phyloP scores from a whole-genome alignment of 2,113 vertebrate genomes.

The Odontophorus gujanensis region DNA sequence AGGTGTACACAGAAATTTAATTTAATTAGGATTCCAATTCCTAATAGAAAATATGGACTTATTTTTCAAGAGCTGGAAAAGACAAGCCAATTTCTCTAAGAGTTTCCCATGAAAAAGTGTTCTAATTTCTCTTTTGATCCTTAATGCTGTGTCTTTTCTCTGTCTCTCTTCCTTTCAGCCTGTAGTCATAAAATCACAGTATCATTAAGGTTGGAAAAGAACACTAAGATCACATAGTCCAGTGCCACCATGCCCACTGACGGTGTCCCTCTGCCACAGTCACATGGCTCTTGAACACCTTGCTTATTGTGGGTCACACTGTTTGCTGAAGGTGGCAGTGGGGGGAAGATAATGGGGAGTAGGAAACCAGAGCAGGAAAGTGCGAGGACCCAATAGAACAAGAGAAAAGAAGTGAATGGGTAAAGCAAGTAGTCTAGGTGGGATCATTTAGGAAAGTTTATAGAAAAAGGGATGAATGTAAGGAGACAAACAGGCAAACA shows the following conservation, averaged over 20 bases:
- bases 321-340: background rate
- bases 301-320: background rate
- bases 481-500: background rate
- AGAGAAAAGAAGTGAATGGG: background rate
- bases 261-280: too few relatives aligned
- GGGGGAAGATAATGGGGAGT: background rate
- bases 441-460: background rate
- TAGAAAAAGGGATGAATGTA: fast-evolving
- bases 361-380: background rate
- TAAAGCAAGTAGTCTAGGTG: background rate
- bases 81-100: background rate
- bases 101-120: background rate
- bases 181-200: background rate
- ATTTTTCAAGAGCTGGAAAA: background rate
- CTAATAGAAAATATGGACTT: background rate
- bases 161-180: background rate
- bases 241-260: too few relatives aligned
- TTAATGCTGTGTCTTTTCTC: background rate
- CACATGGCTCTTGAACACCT: too few relatives aligned
- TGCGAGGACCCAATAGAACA: background rate
- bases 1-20: fast-evolving
- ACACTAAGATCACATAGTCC: too few relatives aligned
- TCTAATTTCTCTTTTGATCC: background rate
- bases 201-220: too few relatives aligned
- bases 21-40: background rate